These are phyloP conservation scores for Toxostoma redivivum DNA, from an alignment of 2,113 vertebrate genomes.

Conservation along the genomic window DNA sequence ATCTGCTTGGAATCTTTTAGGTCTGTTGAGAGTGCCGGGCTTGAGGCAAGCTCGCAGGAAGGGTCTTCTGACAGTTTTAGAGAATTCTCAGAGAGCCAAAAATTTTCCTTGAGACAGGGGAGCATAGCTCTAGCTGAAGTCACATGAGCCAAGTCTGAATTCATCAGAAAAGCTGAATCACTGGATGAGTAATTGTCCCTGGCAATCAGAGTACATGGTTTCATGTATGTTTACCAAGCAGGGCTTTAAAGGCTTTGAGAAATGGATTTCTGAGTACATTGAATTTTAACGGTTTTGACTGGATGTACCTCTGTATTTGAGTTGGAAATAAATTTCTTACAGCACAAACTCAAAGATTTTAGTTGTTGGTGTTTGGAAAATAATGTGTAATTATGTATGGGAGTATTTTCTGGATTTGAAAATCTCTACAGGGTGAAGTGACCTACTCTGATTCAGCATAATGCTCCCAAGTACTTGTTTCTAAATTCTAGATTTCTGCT, in stretches of 20 bases:
- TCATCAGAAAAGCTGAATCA: conserved; percentile 38
- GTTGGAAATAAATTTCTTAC: not conserved
- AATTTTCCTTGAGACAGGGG: not conserved
- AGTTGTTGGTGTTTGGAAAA: not conserved
- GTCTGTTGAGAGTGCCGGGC: not conserved
- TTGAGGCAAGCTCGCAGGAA: not conserved
- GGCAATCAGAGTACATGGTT: not conserved
- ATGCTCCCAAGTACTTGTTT: not conserved
- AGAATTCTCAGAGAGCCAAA: not conserved
- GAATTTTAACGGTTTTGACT: not conserved
- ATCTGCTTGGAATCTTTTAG: not conserved
- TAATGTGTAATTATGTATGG: not conserved
- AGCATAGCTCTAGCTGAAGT: not conserved
- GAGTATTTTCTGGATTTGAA: not conserved
- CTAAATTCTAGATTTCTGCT: not conserved
- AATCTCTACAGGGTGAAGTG: not conserved
- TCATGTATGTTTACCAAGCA: not conserved
- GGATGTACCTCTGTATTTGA: not conserved
- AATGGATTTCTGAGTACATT: not conserved
- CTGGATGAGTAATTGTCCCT: conserved; percentile 10
- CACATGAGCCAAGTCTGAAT: not conserved
- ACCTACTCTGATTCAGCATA: not conserved
- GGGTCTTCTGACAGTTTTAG: not conserved
- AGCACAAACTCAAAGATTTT: not conserved
- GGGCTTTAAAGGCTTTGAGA: not conserved